Conservation (phyloP, 2,888 invertebrate species). For the Harpalus rufipes region DNA sequence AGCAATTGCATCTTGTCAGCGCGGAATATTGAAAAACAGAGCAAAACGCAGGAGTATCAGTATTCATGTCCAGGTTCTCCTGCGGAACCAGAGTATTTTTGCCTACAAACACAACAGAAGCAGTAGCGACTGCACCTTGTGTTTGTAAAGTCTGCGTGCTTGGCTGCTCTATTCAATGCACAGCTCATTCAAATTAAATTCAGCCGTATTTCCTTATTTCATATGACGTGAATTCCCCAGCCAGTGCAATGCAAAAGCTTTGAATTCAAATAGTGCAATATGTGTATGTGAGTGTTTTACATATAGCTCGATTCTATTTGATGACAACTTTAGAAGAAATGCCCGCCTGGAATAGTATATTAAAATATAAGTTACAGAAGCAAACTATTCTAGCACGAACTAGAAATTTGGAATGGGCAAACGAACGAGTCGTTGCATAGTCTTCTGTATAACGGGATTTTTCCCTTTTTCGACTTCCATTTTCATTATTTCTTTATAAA, state of each 20-base stretch:
- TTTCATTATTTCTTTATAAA: too few relatives aligned
- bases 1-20: slow-evolving; percentile 42
- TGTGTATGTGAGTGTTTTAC: slow-evolving; percentile 43
- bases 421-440: too few relatives aligned
- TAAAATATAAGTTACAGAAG: too few relatives aligned
- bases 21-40: slow-evolving; percentile 43
- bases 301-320: slow-evolving; percentile 18
- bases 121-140: not conserved
- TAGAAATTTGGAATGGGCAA: too few relatives aligned
- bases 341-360: not conserved
- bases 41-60: slow-evolving; percentile 31
- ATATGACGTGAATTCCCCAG: slow-evolving; percentile 41
- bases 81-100: slow-evolving; percentile 40
- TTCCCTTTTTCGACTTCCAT: too few relatives aligned
- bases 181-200: slow-evolving; percentile 49
- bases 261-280: slow-evolving; percentile 46
- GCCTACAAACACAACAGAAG: slow-evolving; percentile 32
- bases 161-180: slow-evolving; percentile 6
- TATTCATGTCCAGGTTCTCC: slow-evolving; percentile 45
- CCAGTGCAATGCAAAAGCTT: slow-evolving; percentile 16
- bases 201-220: slow-evolving; percentile 49
- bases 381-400: too few relatives aligned
- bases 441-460: too few relatives aligned
- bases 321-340: slow-evolving; percentile 11
- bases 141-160: slow-evolving; percentile 36